phyloP scores from a whole-genome alignment of 2,888 invertebrate species.

The Melipona bicolor region DNA sequence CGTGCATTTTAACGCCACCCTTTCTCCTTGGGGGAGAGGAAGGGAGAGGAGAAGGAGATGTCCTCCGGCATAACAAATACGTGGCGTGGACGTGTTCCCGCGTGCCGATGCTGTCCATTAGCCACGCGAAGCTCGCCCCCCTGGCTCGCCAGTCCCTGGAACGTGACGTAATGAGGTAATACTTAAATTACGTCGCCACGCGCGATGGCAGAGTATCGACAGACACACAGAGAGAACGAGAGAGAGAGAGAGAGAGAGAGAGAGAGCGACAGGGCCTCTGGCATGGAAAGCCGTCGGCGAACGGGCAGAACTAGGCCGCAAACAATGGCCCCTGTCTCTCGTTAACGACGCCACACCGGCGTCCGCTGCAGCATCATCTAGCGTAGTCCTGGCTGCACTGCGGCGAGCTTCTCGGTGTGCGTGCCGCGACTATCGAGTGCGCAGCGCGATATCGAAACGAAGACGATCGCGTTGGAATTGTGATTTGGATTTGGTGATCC shows the following conservation, averaged over 20 bases:
- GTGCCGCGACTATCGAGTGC: conserved; percentile 58
- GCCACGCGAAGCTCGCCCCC: conserved; percentile 31
- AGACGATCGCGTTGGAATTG: background rate
- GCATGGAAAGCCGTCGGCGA: conserved; percentile 66
- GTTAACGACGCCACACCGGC: conserved; percentile 69
- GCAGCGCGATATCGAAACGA: conserved; percentile 36
- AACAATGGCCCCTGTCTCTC: conserved; percentile 75
- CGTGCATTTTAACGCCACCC: conserved; percentile 45
- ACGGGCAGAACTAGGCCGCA: conserved; percentile 78
- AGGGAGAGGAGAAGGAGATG: background rate
- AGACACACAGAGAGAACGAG: conserved; percentile 26
- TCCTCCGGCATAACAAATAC: conserved; percentile 57
- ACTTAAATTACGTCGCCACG: conserved; percentile 70
- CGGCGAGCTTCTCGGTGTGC: conserved; percentile 37
- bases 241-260: too few relatives aligned
- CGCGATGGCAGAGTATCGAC: conserved; percentile 66
- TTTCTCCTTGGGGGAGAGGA: too few relatives aligned
- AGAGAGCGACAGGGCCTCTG: conserved; percentile 36
- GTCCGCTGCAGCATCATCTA: conserved; percentile 62
- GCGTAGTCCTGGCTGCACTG: conserved; percentile 54
- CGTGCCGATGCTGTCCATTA: conserved; percentile 62
- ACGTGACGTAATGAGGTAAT: conserved; percentile 73
- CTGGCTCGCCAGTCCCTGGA: conserved; percentile 50
- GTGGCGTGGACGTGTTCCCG: conserved; percentile 6
- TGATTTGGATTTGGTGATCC: background rate